These are phyloP conservation scores for Aphelocoma coerulescens DNA, from an alignment of 2,113 vertebrate genomes.

Conservation along the genomic window DNA sequence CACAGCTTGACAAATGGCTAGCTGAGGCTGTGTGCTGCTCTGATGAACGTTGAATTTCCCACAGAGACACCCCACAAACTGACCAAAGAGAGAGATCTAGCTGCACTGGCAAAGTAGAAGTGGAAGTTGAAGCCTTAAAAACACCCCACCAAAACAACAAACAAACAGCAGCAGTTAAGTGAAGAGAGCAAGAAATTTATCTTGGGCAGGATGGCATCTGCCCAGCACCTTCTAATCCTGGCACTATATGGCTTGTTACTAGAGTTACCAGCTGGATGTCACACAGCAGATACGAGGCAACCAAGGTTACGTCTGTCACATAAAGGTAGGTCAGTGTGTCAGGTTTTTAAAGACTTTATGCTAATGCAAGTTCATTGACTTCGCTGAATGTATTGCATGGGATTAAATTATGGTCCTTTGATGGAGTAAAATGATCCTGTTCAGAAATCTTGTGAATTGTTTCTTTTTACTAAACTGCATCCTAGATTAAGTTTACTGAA, in stretches of 20 bases:
- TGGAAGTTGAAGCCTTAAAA: slow-evolving; percentile 43
- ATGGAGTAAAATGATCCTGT: not conserved
- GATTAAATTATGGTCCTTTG: not conserved
- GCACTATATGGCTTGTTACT: slow-evolving; percentile 60
- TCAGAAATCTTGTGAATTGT: not conserved
- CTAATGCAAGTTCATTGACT: slow-evolving; percentile 1
- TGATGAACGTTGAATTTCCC: slow-evolving; percentile 46
- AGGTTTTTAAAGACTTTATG: slow-evolving; percentile 13
- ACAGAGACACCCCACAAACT: slow-evolving; percentile 18
- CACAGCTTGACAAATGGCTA: slow-evolving; percentile 66
- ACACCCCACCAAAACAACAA: not conserved
- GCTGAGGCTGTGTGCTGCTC: slow-evolving; percentile 52
- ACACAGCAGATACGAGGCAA: slow-evolving; percentile 62
- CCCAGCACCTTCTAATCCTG: slow-evolving; percentile 47
- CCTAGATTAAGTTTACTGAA: not conserved
- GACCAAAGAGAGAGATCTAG: slow-evolving; percentile 27
- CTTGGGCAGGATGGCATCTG: slow-evolving; percentile 65
- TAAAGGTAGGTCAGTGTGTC: slow-evolving; percentile 80
- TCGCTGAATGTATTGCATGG: not conserved
- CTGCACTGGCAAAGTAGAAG: slow-evolving; percentile 35
- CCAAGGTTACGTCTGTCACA: slow-evolving; percentile 82
- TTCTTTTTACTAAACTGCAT: not conserved
- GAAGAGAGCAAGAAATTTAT: slow-evolving; percentile 30
- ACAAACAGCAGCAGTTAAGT: not conserved
- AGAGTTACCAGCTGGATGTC: slow-evolving; percentile 47